Conservation (phyloP, 2,888 invertebrate genomes). For the Argyresthia albistria region DNA sequence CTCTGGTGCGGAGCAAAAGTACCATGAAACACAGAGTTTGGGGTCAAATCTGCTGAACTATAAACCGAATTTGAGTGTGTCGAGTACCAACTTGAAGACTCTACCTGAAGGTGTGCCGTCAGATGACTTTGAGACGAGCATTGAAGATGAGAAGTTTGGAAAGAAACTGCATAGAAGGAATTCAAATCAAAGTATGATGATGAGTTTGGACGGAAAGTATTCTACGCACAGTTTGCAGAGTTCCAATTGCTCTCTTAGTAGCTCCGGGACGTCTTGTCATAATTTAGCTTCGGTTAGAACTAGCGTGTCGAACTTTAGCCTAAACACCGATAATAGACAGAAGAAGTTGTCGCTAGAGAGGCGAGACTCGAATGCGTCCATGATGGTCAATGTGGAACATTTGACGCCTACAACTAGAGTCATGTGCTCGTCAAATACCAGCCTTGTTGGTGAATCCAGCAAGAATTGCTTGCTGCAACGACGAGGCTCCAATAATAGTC, state of each 20-base stretch:
- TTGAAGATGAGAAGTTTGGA: conserved; percentile 51
- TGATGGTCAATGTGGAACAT: conserved; percentile 77
- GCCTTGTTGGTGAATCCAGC: conserved; percentile 40
- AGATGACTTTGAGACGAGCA: conserved; percentile 72
- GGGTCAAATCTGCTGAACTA: conserved; percentile 74
- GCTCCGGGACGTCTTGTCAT: conserved; percentile 55
- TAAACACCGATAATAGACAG: conserved; percentile 49
- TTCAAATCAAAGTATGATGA: conserved; percentile 74
- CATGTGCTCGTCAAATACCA: conserved; percentile 65
- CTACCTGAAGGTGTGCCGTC: conserved; percentile 80
- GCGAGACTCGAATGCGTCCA: conserved; percentile 89
- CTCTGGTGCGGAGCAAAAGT: conserved; percentile 31
- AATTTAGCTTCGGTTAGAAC: conserved; percentile 55
- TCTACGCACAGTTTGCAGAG: conserved; percentile 62
- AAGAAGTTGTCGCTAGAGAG: conserved; percentile 83
- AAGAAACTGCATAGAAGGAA: conserved; percentile 72
- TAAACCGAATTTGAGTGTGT: conserved; percentile 76
- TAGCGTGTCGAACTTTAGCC: conserved; percentile 59
- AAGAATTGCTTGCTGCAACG: conserved; percentile 82
- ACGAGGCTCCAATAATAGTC: conserved; percentile 88
- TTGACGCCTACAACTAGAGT: conserved; percentile 49
- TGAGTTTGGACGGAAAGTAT: conserved; percentile 43
- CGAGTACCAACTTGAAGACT: conserved; percentile 80
- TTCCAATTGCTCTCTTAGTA: conserved; percentile 64
- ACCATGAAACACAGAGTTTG: conserved; percentile 35